phyloP scores from a whole-genome alignment of 1,140 invertebrate species.

The Periplaneta americana region DNA sequence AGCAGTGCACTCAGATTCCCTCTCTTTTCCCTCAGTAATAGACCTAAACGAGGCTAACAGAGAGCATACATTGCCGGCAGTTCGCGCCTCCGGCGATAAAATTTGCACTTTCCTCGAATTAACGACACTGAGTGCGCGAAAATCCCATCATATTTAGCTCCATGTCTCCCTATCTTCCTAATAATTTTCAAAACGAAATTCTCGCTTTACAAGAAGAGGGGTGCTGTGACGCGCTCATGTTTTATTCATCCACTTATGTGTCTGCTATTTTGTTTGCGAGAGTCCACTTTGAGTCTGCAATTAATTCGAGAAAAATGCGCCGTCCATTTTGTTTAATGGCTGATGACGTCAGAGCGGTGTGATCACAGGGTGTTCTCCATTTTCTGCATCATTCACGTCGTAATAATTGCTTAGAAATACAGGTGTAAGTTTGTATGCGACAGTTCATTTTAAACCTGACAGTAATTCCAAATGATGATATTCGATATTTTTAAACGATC shows the following conservation, averaged over 20 bases:
- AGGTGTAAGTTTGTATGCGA: no score
- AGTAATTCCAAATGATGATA: no score
- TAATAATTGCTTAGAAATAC: no score
- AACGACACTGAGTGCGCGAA: conserved; percentile 12
- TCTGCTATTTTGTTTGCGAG: not conserved
- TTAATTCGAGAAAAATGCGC: not conserved
- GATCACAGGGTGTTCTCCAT: no score
- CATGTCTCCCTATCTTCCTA: conserved; percentile 1
- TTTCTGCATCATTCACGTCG: no score
- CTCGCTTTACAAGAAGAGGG: conserved; percentile 6
- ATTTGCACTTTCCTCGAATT: conserved; percentile 14
- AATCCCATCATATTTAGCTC: conserved; percentile 13
- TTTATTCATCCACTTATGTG: conserved; percentile 12
- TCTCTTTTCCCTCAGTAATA: not conserved
- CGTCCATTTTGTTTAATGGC: not conserved
- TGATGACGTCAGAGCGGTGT: not conserved
- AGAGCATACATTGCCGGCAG: not conserved
- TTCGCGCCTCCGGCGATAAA: conserved; percentile 13
- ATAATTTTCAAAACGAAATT: conserved; percentile 13
- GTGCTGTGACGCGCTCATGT: conserved; percentile 1
- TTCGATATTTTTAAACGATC: no score
- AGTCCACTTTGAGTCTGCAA: not conserved
- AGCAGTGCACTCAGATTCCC: not conserved
- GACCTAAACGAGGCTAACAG: not conserved
- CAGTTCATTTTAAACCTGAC: no score